Percentiles rank a stretch among this genome's conserved stretches.
These are phyloP conservation scores for Cryptus viduatorius DNA, from an alignment of 2,888 invertebrate genomes.

Conservation along the genomic window DNA sequence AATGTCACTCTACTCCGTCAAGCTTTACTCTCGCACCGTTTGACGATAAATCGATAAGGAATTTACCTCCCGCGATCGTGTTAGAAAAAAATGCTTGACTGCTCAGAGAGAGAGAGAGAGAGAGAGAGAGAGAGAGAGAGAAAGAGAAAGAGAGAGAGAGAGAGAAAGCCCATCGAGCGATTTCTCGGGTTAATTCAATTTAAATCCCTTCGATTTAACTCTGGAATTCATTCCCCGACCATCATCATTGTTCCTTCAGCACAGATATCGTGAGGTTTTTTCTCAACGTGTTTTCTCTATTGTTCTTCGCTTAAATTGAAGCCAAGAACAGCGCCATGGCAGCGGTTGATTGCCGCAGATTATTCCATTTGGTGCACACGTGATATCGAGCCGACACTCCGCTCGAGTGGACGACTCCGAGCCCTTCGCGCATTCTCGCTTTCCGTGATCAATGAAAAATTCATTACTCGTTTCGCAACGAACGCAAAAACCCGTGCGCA, in stretches of 20 bases:
- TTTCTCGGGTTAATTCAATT: not conserved
- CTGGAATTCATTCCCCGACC: not conserved
- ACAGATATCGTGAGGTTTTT: too few relatives aligned
- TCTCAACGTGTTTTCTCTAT: too few relatives aligned
- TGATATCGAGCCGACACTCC: not conserved
- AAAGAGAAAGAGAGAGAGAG: too few relatives aligned
- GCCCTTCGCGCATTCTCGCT: conserved; percentile 9
- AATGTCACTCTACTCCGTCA: not conserved
- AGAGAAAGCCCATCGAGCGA: not conserved
- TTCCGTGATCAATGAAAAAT: conserved; percentile 63
- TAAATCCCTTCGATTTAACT: too few relatives aligned
- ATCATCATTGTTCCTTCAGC: too few relatives aligned
- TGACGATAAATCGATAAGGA: conserved; percentile 27
- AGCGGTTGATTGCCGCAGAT: too few relatives aligned
- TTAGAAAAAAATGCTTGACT: not conserved
- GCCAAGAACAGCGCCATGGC: too few relatives aligned
- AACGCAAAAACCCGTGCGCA: conserved; percentile 29
- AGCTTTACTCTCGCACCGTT: conserved; percentile 1
- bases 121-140: not conserved
- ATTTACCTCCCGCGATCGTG: too few relatives aligned
- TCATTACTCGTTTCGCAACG: conserved; percentile 40
- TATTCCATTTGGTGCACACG: not conserved
- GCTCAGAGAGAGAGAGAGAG: not conserved
- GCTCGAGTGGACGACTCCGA: not conserved
- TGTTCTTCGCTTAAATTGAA: too few relatives aligned